phyloP scores from a whole-genome alignment of 2,797 vertebrate species.

The Chromis chromis region DNA sequence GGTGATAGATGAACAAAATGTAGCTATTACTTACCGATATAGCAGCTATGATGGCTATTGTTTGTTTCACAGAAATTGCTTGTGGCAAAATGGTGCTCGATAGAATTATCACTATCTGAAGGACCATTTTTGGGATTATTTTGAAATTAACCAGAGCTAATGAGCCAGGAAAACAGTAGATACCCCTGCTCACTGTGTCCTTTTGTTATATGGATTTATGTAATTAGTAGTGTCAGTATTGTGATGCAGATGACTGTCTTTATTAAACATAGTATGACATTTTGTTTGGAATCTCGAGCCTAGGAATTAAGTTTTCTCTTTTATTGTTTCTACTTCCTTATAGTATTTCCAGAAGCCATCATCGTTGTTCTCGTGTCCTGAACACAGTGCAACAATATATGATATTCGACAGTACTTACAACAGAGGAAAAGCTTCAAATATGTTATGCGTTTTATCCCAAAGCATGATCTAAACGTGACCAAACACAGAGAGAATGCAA shows the following conservation, averaged over 20 bases:
- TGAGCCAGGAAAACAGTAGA: not conserved
- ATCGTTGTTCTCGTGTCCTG: not conserved
- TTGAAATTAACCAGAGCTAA: not conserved
- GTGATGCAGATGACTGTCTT: not conserved
- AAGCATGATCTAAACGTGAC: too few species aligned
- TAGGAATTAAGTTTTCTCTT: not conserved
- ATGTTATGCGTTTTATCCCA: too few species aligned
- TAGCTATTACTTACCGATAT: constrained; percentile 29
- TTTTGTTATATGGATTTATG: not conserved
- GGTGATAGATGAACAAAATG: constrained; percentile 45
- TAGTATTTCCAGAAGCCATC: not conserved
- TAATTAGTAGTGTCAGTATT: not conserved
- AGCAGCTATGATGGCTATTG: constrained; percentile 5
- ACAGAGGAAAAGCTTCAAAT: too few species aligned
- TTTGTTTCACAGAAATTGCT: constrained; percentile 10
- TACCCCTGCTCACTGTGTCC: not conserved
- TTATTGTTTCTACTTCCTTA: not conserved
- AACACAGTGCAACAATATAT: not conserved
- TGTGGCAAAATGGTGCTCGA: not conserved
- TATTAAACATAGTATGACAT: not conserved
- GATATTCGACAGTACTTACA: not conserved
- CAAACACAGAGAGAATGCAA: too few species aligned
- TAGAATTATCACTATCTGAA: not conserved
- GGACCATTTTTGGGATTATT: not conserved
- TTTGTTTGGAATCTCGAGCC: not conserved